Evolutionary conservation across 2,113 vertebrate species (phyloP), one percentile per base, ranked within the genome.

Genomic region (Orthonyx spaldingii): DNA sequence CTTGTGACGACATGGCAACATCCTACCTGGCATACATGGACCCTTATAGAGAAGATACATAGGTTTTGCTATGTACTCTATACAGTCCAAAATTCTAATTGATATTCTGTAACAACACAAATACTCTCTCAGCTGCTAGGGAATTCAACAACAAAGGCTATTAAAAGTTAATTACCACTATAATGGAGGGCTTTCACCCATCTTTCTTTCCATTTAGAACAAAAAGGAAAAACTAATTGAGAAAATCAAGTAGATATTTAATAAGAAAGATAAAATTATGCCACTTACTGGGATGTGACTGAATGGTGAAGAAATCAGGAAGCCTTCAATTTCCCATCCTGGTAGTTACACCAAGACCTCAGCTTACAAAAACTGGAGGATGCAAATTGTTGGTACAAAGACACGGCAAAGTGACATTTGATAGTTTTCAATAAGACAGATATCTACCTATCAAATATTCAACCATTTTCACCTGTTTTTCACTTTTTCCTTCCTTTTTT

Each of bases 141-240:
- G 68, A 88, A 94, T 93, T 94, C 47, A 85, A 70, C 41, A 94
- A 92, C 56, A 96, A 96, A 94, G 26, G 20, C 64, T 94, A 55
- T 60, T 86, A 66, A 84, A 91, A 94, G 44, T 80, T 96, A 94
- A 95, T 87, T 93, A 84, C 57, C 52, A 28, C 24, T 82, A 14
- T 69, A 87, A 77, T 64, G 30, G 44, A 63, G 13, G 37, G 33
- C 18, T 92, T 94, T 87, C 66, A 93, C 63, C 24, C 37, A 28
- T 68, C 19, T 87, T 85, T 88, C 19, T 22, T 82, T 69, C 44
- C 22, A 60, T 22, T 81, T 70, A 70, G 71, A 81, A 83, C 11
- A 84, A 83, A 93, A 84, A 39, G 17, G 42, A 57, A 77, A 90
- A 88, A 69, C 9, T 57, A 42, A 65, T 72, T 66, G 56, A 94